Base-by-base conservation (phyloP, 2,888 invertebrate species). In the Eupithecia inturbata region DNA sequence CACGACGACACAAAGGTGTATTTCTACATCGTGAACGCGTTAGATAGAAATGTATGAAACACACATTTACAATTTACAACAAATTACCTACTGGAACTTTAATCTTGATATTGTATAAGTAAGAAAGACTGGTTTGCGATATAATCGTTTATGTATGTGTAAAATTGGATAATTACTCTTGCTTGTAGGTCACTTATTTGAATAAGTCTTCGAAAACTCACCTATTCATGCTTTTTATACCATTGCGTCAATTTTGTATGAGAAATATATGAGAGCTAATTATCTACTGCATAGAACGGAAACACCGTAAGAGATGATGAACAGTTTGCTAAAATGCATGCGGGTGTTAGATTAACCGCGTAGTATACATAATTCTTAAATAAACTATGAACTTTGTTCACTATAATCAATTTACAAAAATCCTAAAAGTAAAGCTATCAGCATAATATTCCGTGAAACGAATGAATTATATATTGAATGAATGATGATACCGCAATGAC, bases 111-210 rank as follows among this genome's bases (percentile, higher is more conserved):
- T 53, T 57, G 26, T 49, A 5, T 41, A 45, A 53, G 53, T 53
- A 57, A 57, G 26, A 57, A 57, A 57, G 57, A 57, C 57, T 57
- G 57, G 49, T 53, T n/a, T 53, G 71, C 67, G 67, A 72, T 72
- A 26, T 49, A 49, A 72, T 72, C 67, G 67, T 33, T 72, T 62
- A 62, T 62, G 26, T 68, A 53, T 36, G 22, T 68, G n/a, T 19
- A 39, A 36, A 68, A 16, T 31, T 31, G n/a, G n/a, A 26, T 26
- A 1, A 26, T 57, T 57, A 57, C 57, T 57, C 22, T 22, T 57
- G 26, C 28, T n/a, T n/a, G n/a, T n/a, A n/a, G 7, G 45, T n/a
- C n/a, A 49, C 9, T 49, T 49, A n/a, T 49, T n/a, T 14, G 16
- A 41, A 41, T 45, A 7, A 49, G 49, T 49, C 49, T n/a, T 49